Conservation (phyloP, 2,888 invertebrate species). For the Holacanthella duospinosa region DNA sequence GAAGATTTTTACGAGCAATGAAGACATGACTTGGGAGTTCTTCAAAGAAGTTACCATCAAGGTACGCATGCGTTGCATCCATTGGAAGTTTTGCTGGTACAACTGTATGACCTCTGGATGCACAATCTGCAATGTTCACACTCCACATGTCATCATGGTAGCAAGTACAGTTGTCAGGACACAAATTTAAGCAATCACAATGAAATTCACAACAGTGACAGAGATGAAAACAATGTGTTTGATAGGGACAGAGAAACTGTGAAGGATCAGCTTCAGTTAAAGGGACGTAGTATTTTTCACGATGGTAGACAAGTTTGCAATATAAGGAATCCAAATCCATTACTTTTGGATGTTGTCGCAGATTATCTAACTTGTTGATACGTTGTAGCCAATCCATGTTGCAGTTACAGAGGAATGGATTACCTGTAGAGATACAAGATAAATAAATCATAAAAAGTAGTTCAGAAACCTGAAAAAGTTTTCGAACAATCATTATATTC, state of each 20-base stretch:
- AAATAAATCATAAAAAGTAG: too few relatives aligned
- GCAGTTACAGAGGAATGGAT: conserved; percentile 90
- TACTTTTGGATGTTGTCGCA: conserved; percentile 76
- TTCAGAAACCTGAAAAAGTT: too few relatives aligned
- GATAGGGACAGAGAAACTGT: conserved; percentile 70
- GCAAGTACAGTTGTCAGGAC: conserved; percentile 74
- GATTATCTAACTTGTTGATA: conserved; percentile 70
- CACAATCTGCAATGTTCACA: conserved; percentile 74
- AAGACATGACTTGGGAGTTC: conserved; percentile 80
- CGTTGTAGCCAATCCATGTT: conserved; percentile 91
- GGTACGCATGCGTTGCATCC: conserved; percentile 89
- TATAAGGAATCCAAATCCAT: conserved; percentile 83
- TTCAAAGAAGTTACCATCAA: conserved; percentile 82
- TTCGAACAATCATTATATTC: too few relatives aligned
- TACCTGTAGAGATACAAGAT: too few relatives aligned
- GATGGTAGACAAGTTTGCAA: conserved; percentile 74
- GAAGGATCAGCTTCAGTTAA: conserved; percentile 61
- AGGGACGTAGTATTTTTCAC: conserved; percentile 73
- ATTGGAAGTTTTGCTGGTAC: conserved; percentile 65
- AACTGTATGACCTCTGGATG: conserved; percentile 56
- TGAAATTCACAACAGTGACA: conserved; percentile 85
- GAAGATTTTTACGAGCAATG: conserved; percentile 79
- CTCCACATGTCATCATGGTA: conserved; percentile 78
- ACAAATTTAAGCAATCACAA: conserved; percentile 84
- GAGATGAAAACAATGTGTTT: conserved; percentile 69